These are phyloP conservation scores for Cephalophus harveyi DNA, from an alignment of 2,113 vertebrate genomes.

Conservation along the genomic window DNA sequence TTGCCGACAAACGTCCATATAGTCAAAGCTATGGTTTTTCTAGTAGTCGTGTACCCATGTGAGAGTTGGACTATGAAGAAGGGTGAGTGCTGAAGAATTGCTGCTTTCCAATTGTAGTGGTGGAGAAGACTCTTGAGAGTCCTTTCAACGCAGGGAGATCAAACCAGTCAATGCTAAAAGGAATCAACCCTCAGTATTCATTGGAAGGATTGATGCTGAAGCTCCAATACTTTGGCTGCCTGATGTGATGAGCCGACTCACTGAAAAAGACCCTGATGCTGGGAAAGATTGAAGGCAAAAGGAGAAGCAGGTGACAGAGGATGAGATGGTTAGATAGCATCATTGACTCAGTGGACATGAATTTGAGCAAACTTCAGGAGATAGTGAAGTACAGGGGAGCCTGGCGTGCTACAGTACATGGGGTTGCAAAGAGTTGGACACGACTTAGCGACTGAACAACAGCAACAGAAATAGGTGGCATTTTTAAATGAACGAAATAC, in stretches of 20 bases:
- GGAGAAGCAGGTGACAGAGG: neutral
- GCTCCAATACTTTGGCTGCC: neutral
- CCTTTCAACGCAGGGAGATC: neutral
- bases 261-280: neutral
- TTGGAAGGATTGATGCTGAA: neutral
- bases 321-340: neutral
- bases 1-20: neutral
- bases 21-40: neutral
- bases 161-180: neutral
- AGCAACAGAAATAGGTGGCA: neutral
- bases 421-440: neutral
- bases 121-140: neutral
- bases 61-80: neutral
- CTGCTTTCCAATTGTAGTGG: neutral
- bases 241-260: neutral
- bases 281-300: neutral
- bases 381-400: neutral
- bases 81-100: neutral
- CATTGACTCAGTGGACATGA: neutral
- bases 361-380: neutral
- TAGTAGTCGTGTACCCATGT: accelerated
- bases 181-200: neutral
- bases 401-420: neutral
- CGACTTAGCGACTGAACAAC: neutral
- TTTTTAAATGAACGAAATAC: neutral